These are phyloP conservation scores for Cryptophagus acutangulus DNA, from an alignment of 2,888 invertebrate genomes.

Conservation along the genomic window DNA sequence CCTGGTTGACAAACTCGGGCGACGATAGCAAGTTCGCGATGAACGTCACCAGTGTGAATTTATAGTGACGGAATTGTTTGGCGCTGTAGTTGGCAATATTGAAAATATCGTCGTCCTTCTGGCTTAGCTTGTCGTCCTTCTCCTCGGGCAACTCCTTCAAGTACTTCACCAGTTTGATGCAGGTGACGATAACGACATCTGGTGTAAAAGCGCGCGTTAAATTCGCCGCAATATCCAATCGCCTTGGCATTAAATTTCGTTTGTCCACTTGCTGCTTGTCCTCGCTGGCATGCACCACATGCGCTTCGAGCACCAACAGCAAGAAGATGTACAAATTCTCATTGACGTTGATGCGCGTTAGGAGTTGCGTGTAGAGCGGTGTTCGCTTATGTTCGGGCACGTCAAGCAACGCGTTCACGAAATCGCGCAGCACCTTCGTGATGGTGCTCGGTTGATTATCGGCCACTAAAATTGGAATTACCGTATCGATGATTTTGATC, in stretches of 20 bases:
- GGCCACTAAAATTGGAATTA: slow-evolving; percentile 72
- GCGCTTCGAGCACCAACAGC: slow-evolving; percentile 65
- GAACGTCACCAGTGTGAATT: slow-evolving; percentile 72
- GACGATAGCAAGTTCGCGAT: slow-evolving; percentile 65
- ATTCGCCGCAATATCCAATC: slow-evolving; percentile 62
- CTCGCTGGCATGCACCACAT: slow-evolving; percentile 55
- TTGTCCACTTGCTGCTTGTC: slow-evolving; percentile 30
- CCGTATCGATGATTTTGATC: slow-evolving; percentile 79
- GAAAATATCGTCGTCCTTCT: slow-evolving; percentile 53
- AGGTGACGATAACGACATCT: slow-evolving; percentile 57
- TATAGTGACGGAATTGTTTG: slow-evolving; percentile 78
- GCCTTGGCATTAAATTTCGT: no score
- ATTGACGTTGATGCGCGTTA: slow-evolving; percentile 64
- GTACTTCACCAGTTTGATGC: slow-evolving; percentile 62
- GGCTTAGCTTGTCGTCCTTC: slow-evolving; percentile 48
- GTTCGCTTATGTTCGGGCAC: slow-evolving; percentile 88
- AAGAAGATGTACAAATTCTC: slow-evolving; percentile 69
- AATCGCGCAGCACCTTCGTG: slow-evolving; percentile 72
- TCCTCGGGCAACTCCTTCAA: slow-evolving; percentile 63
- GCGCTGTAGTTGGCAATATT: slow-evolving; percentile 54
- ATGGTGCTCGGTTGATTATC: slow-evolving; percentile 43
- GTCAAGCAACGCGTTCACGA: slow-evolving; percentile 85
- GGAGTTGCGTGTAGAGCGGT: slow-evolving; percentile 72
- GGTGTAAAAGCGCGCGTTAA: slow-evolving; percentile 65
- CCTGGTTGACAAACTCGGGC: slow-evolving; percentile 63